Evolutionary conservation across 2,113 vertebrate species (phyloP).

Genomic region (Capricornis sumatraensis): DNA sequence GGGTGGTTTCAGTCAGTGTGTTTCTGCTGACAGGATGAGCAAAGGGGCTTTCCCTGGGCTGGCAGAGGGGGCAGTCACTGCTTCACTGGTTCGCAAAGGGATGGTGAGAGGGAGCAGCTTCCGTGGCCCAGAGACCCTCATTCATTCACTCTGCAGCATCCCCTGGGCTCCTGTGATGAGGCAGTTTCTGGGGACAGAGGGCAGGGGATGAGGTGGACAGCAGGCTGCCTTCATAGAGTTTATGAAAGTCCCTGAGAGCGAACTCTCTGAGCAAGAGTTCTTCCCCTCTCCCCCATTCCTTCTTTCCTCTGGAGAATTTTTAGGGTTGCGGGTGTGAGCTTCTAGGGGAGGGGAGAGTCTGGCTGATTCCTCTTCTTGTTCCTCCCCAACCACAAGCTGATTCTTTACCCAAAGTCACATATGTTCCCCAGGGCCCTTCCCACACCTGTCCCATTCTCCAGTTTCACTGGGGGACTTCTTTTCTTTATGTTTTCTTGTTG

Average conservation of each 20-base stretch:
- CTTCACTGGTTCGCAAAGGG: not conserved
- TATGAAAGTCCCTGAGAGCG: not conserved
- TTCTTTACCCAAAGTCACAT: not conserved
- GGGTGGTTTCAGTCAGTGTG: not conserved
- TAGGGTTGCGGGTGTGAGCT: not conserved
- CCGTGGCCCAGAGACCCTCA: not conserved
- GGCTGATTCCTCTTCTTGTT: not conserved
- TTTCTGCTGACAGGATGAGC: not conserved
- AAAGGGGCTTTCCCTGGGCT: not conserved
- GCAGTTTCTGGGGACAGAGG: not conserved
- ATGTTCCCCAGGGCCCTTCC: not conserved
- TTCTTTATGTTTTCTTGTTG: not conserved
- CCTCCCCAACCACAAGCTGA: not conserved
- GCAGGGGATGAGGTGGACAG: not conserved
- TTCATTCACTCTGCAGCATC: not conserved
- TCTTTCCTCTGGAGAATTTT: not conserved
- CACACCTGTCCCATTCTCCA: constrained; percentile 24
- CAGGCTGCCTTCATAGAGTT: not conserved
- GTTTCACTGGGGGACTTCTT: not conserved
- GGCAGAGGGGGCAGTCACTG: not conserved
- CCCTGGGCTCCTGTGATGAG: not conserved
- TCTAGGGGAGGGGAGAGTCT: not conserved
- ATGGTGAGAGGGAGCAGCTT: not conserved
- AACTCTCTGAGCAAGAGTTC: not conserved
- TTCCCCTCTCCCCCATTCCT: not conserved